phyloP scores from a whole-genome alignment of 2,113 vertebrate species.

The rabbit (Oryctolagus cuniculus) region mOryCun1.1 NC_091448.1:3979501-3980000 shows the following conservation, averaged over 20 bases:
- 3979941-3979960: conserved; percentile 94
- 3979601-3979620: no score
- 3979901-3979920: conserved; percentile 96
- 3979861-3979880: conserved; percentile 97
- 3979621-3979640: no score
- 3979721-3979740: no score
- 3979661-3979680: neutral
- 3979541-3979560: no score
- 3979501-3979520: no score
- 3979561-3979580: no score
- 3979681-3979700: no score
- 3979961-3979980: conserved; percentile 92
- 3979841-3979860: conserved; percentile 96
- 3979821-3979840: conserved; percentile 97
- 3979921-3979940: conserved; percentile 98
- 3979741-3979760: no score
- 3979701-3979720: no score
- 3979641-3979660: neutral
- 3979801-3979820: conserved; percentile 85
- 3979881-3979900: conserved; percentile 96
- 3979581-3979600: no score
- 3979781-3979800: fast-evolving
- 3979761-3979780: fast-evolving
- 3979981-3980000: neutral
- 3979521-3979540: no score